Evolutionary conservation across 23 tunicate genomes (phyloP), one percentile per base, ranked within the genome.

Genomic region (Ciona savignyi): DNA sequence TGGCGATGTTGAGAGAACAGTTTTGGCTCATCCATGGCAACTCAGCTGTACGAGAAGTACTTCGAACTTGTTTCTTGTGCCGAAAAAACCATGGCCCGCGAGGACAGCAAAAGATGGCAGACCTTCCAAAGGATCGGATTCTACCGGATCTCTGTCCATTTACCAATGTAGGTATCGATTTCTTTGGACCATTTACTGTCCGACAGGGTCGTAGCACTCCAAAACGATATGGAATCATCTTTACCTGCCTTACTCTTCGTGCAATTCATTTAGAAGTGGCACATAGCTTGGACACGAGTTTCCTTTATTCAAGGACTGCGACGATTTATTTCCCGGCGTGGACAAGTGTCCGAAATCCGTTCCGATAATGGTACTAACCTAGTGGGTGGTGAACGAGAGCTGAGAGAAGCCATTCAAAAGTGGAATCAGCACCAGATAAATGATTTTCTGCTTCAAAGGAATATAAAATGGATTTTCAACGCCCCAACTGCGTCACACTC

Each of bases 281-380:
- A 27, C 65, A 76, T 48, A 48, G 73, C n/a, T 29, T 82, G 76
- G 66, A 66, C 2, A 82, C 80, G 0, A 27, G n/a, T 26, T 3
- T 82, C 87, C 4, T 75, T 75, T 51, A 82, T 82, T 32, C 70
- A 65, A 27, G 71, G 72, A 27, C 29, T 82, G 51, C 60, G 74
- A 15, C 56, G 87, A 23, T 82, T 82, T 68, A 27, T 48, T 19
- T 68, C 48, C 3, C 80, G 87, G 19, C 67, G 75, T 29, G 87
- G 87, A 42, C 79, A 67, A 48, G 74, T 76, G 15, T 0, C 11
- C 30, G 65, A 82, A 48, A 30, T 82, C 3, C 51, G 75, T 2
- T 74, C 67, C 34, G 87, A 82, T 65, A 75, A 76, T 68, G 87
- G 87, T 21, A 35, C 80, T 25, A 82, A 82, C 42, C 67, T 82